Base-by-base conservation (phyloP, 2,797 vertebrate species). In the Danio aesculapii region DNA sequence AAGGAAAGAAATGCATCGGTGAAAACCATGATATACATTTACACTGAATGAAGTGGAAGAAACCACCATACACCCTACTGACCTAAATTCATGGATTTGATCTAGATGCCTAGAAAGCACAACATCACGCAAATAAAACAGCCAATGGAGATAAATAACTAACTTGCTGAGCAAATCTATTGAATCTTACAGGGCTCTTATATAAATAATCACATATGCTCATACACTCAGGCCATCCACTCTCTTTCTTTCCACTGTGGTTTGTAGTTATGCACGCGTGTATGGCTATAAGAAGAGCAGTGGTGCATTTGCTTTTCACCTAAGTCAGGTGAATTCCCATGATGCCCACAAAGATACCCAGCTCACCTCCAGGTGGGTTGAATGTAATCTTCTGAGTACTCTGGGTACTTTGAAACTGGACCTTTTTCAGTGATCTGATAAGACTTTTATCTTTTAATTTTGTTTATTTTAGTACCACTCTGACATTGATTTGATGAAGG, bases 251-350 rank as follows among this genome's bases (percentile, higher is more conserved):
- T 58, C 39, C 16, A 14, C 6, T 21, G 9, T 43, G 21, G 19
- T 64, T 76, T 80, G 21, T 46, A 67, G 46, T 67, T 43, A 30
- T 5, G 14, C 17, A 83, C 83, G 52, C 44, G 12, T 78, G 16
- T 52, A 30, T 39, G 67, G 52, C 21, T 74, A 39, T 75, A 46
- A 84, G 58, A 50, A 81, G 11, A 62, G 8, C 66, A 17, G 13
- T 19, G 10, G 16, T 12, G 6, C 17, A 13, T 30, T 39, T 76
- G 55, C 77, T 50, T 82, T 73, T 75, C 61, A 78, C 70, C 75
- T 83, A 77, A 47, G 39, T 8, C 2, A 57, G 83, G 78, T 86
- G 75, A 76, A 81, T 84, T 81, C 81, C 81, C 81, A 64, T 55
- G 74, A 69, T 19, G 46, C 44, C 75, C 79, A 58, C 81, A 80